These are phyloP conservation scores for Eupithecia centaureata DNA, from an alignment of 2,888 invertebrate genomes.

Conservation along the genomic window DNA sequence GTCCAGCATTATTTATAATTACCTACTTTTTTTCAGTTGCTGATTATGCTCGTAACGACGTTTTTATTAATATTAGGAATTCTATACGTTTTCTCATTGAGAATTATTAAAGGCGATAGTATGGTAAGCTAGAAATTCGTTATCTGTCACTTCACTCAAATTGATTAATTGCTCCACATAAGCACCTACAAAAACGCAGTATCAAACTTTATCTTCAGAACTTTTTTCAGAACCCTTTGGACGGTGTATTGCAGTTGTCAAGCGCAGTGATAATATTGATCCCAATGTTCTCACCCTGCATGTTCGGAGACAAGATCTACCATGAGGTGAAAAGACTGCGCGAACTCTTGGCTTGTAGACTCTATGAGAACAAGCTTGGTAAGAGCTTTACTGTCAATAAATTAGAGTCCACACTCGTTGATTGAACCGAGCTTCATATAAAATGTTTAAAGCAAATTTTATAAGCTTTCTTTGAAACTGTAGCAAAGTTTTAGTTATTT, in stretches of 20 bases:
- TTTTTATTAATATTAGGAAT: constrained; percentile 56
- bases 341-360: constrained; percentile 62
- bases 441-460: too few relatives aligned
- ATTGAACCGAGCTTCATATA: not conserved
- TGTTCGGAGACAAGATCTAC: constrained; percentile 58
- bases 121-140: constrained; percentile 45
- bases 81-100: constrained; percentile 53
- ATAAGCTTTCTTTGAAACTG: too few relatives aligned
- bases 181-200: not conserved
- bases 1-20: too few relatives aligned
- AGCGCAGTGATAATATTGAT: constrained; percentile 50
- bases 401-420: not conserved
- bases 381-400: constrained; percentile 4
- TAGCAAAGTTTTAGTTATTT: too few relatives aligned
- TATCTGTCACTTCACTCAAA: not conserved
- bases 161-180: not conserved
- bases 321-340: constrained; percentile 56
- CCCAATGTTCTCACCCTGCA: constrained; percentile 62
- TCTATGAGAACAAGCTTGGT: constrained; percentile 68
- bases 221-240: constrained; percentile 49
- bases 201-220: not conserved
- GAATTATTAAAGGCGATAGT: constrained; percentile 48
- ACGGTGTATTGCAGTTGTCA: constrained; percentile 44
- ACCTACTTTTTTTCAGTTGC: constrained; percentile 56
- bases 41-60: constrained; percentile 56